A percentile compares a stretch with the other conserved stretches of the same genome.
Conservation (phyloP, 2,888 invertebrate species). For the Xestia c-nigrum region DNA sequence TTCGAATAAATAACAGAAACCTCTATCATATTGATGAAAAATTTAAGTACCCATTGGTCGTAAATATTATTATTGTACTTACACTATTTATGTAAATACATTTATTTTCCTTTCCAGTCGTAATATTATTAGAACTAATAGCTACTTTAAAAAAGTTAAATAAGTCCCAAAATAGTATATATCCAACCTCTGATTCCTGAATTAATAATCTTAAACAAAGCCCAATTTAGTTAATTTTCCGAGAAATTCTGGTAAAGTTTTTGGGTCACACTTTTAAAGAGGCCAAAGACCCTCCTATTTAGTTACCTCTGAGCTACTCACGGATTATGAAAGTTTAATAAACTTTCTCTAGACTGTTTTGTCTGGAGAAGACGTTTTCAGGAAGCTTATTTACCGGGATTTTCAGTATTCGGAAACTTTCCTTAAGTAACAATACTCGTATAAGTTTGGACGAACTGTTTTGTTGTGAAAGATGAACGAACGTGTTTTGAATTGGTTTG, state of each 20-base stretch:
- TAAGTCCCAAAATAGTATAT: background rate
- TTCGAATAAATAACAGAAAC: background rate
- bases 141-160: background rate
- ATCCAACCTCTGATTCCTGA: background rate
- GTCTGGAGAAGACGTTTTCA: background rate
- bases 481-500: background rate
- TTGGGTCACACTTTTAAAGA: background rate
- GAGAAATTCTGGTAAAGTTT: constrained; percentile 11
- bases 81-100: no score
- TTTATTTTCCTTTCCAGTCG: background rate
- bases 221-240: background rate
- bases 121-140: background rate
- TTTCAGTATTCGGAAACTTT: constrained; percentile 11
- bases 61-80: no score
- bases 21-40: background rate
- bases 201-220: constrained; percentile 4
- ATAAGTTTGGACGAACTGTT: background rate
- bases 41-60: background rate
- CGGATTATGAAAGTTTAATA: constrained; percentile 40
- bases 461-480: background rate
- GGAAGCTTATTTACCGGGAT: background rate
- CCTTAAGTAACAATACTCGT: background rate
- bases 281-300: constrained; percentile 9
- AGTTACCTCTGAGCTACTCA: constrained; percentile 3
- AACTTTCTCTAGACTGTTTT: constrained; percentile 1